Base-by-base conservation (phyloP, 2,113 vertebrate genomes). In the Oreochromis tanganicae region DNA sequence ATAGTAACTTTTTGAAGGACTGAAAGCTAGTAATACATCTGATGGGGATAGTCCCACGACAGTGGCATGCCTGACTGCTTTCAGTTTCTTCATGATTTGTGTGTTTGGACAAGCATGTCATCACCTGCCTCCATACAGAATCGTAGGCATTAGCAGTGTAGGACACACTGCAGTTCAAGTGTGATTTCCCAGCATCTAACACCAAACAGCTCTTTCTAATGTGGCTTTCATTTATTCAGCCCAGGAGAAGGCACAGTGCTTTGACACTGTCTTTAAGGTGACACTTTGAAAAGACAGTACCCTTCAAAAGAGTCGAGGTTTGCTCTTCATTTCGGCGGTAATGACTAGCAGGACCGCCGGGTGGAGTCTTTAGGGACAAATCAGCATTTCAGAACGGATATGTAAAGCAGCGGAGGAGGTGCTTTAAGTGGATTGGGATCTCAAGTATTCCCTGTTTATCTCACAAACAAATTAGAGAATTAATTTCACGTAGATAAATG, bases 401-500 rank as follows among this genome's bases (percentile, higher is more conserved):
- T 94, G 93, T 88, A 92, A 91, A 93, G 81, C 79, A 88, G 92
- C 1, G 10, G 56, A 84, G 91, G 87, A 87, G 91, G 89, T 84
- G 83, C 84, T 95, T 93, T 89, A 95, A 89, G 85, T 94, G 93
- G 89, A 94, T 88, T 88, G 95, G 94, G 94, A 95, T 84, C 82
- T 81, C 12, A 38, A 93, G 89, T 94, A 96, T 94, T 96, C 94
- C 93, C 93, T 91, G 85, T 94, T 92, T 95, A 93, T 94, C 93
- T 94, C 91, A 83, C 93, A 95, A 94, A 93, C 84, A 93, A 92
- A 95, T 94, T 87, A 94, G 86, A 89, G 85, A 96, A 96, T 96
- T 92, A 87, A 95, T 96, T 96, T 95, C 89, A 92, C 89, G 92
- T 91, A 93, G 89, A 94, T 92, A 93, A 92, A 95, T 94, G 93